Evolutionary conservation across 2,797 vertebrate genomes (phyloP).

Genomic region (Moxostoma hubbsi): DNA sequence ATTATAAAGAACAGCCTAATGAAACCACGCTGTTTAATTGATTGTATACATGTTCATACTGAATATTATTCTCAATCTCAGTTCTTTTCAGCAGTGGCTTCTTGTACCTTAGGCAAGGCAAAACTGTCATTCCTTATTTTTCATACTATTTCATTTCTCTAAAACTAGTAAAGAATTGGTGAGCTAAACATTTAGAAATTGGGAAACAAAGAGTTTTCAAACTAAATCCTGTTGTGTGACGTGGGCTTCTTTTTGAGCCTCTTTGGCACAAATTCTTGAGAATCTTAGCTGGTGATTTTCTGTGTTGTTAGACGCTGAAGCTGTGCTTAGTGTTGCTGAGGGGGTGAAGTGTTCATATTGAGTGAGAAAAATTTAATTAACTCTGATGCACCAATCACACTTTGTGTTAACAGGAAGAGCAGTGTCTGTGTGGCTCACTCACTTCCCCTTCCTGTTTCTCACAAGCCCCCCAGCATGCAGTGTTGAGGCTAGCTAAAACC

Average conservation of each 20-base stretch:
- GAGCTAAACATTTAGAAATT: neutral
- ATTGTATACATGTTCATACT: neutral
- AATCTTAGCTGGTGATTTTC: slow-evolving; percentile 20
- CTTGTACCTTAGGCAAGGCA: neutral
- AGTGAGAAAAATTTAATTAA: slow-evolving; percentile 58
- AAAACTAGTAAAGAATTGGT: neutral
- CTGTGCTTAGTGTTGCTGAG: slow-evolving; percentile 3
- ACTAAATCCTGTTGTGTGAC: neutral
- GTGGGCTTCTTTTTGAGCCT: neutral
- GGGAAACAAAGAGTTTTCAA: neutral
- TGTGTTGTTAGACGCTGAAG: neutral
- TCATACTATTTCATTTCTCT: neutral
- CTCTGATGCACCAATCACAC: slow-evolving; percentile 56
- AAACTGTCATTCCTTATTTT: neutral
- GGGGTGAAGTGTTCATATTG: neutral
- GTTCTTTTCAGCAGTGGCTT: neutral
- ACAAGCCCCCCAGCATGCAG: slow-evolving; percentile 14
- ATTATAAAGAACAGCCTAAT: neutral
- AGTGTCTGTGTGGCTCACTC: too few species aligned
- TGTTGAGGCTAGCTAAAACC: neutral
- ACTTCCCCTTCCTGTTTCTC: slow-evolving; percentile 71
- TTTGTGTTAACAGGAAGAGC: too few species aligned
- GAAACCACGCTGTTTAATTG: neutral
- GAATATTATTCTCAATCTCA: neutral
- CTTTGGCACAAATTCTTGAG: slow-evolving; percentile 10